Percentiles rank a stretch among this genome's conserved stretches.
Evolutionary conservation across 1,140 invertebrate species (phyloP).

Genomic region (Brachionus koreanus): DNA sequence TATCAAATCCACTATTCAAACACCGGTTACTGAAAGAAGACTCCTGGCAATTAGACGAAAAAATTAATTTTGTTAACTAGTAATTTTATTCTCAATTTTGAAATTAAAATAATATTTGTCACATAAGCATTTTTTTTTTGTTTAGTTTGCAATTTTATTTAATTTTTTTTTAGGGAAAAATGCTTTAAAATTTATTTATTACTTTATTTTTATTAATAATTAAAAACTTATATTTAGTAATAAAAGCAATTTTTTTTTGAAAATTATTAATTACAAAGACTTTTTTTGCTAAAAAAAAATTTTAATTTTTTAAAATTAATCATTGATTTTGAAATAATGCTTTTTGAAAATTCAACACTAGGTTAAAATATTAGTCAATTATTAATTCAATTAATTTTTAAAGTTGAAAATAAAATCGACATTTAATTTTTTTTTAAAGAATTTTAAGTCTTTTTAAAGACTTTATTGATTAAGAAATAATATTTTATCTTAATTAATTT

Average conservation of each 20-base stretch:
- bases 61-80: background rate
- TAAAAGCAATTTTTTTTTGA: background rate
- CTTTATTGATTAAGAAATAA: too few species aligned
- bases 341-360: too few species aligned
- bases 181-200: background rate
- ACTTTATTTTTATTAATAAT: background rate
- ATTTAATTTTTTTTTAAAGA: too few species aligned
- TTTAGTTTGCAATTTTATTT: background rate
- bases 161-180: background rate
- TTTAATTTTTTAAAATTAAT: too few species aligned
- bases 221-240: background rate
- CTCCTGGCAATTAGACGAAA: conserved; percentile 7
- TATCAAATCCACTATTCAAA: background rate
- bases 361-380: too few species aligned
- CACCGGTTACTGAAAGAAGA: background rate
- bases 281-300: too few species aligned
- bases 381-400: too few species aligned
- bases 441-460: too few species aligned
- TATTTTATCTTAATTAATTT: too few species aligned
- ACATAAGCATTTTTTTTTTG: background rate
- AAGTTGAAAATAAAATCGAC: too few species aligned
- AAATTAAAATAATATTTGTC: background rate
- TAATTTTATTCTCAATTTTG: background rate
- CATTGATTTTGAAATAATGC: too few species aligned
- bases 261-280: too few species aligned